Percentiles rank a stretch among this genome's conserved stretches.
Evolutionary conservation across 1,140 invertebrate species (phyloP).

Genomic region (Drosophila aff.): DNA sequence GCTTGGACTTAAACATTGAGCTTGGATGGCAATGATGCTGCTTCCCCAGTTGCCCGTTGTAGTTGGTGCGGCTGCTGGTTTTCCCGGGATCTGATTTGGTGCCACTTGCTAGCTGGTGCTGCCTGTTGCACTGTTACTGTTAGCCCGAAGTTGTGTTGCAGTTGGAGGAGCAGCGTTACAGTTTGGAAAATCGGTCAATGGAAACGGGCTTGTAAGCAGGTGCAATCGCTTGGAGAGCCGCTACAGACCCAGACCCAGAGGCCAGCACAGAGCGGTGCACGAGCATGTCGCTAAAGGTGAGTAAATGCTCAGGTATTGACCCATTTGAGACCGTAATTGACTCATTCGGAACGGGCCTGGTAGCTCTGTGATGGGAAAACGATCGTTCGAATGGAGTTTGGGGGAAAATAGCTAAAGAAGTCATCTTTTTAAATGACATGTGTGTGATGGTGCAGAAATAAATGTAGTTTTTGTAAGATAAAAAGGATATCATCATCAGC

Average conservation of each 20-base stretch:
- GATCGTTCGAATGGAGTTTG: conserved; percentile 1
- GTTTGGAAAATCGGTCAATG: conserved; percentile 78
- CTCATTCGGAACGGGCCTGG: conserved; percentile 19
- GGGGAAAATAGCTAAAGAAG: neutral
- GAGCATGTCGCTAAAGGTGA: conserved; percentile 77
- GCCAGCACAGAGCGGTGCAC: conserved; percentile 24
- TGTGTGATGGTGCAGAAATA: neutral
- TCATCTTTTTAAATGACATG: neutral
- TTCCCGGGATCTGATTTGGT: conserved; percentile 48
- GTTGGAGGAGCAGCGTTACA: conserved; percentile 65
- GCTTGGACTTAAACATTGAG: conserved; percentile 37
- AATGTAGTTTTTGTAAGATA: neutral
- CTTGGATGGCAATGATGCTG: conserved; percentile 53
- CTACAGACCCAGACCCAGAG: conserved; percentile 15
- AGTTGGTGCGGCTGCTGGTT: conserved; percentile 48
- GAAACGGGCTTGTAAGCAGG: conserved; percentile 78
- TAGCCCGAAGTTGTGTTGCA: conserved; percentile 34
- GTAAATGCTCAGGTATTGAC: conserved; percentile 63
- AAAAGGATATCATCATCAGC: no score
- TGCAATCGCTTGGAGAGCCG: conserved; percentile 61
- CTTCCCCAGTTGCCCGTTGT: conserved; percentile 39
- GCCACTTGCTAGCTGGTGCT: conserved; percentile 45
- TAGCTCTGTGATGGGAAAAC: conserved; percentile 11
- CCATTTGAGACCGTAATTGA: conserved; percentile 36
- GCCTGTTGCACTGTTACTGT: conserved; percentile 36